phyloP scores from a whole-genome alignment of 2,797 vertebrate species.

The Catostomus latipinnis region DNA sequence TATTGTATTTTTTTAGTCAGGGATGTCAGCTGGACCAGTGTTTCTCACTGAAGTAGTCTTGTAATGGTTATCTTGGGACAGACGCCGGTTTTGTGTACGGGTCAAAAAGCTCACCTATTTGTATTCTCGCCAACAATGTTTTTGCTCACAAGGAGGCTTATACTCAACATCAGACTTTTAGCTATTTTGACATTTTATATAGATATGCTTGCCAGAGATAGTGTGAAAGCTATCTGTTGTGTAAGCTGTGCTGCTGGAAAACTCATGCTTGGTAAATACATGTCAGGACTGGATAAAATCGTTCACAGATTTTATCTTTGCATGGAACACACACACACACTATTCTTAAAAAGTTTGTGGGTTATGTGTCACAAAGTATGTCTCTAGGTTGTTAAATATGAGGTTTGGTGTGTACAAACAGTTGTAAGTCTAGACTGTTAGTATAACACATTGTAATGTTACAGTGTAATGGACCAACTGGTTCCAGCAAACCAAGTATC shows the following conservation, averaged over 20 bases:
- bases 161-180: slow-evolving; percentile 51
- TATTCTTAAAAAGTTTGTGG: slow-evolving; percentile 52
- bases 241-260: slow-evolving; percentile 56
- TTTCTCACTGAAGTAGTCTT: slow-evolving; percentile 37
- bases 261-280: slow-evolving; percentile 25
- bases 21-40: slow-evolving; percentile 16
- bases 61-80: slow-evolving; percentile 26
- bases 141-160: slow-evolving; percentile 45
- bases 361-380: slow-evolving; percentile 26
- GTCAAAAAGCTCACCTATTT: slow-evolving; percentile 46
- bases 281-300: slow-evolving; percentile 20
- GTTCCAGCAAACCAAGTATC: neutral
- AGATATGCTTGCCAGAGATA: slow-evolving; percentile 39
- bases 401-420: slow-evolving; percentile 6
- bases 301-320: slow-evolving; percentile 50
- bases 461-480: slow-evolving; percentile 10
- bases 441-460: slow-evolving; percentile 1
- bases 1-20: neutral
- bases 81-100: slow-evolving; percentile 39
- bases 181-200: slow-evolving; percentile 46
- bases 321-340: slow-evolving; percentile 50
- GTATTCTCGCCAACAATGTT: slow-evolving; percentile 68
- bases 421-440: neutral
- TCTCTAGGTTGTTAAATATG: slow-evolving; percentile 30
- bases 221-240: slow-evolving; percentile 45